Percentiles rank a stretch among this genome's conserved stretches.
phyloP scores from a whole-genome alignment of 64 coral and sea anemone genomes.

The Dendronephthya gigantea region DNA sequence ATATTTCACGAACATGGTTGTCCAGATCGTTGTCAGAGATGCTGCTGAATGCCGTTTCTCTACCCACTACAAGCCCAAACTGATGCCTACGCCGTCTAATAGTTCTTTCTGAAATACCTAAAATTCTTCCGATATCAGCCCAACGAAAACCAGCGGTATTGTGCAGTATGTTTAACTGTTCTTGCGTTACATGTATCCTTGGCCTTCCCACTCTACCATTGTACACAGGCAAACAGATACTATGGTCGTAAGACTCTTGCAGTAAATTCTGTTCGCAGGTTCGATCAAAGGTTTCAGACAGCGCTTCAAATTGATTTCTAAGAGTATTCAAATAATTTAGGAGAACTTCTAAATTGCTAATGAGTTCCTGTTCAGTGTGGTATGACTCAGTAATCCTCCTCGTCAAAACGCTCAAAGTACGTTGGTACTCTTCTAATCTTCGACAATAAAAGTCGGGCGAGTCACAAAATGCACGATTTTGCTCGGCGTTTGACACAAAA shows the following conservation, averaged over 20 bases:
- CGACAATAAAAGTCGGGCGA: conserved; percentile 3
- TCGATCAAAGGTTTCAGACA: not conserved
- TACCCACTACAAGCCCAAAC: not conserved
- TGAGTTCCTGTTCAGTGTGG: not conserved
- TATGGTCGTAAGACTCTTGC: not conserved
- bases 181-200: conserved; percentile 11
- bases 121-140: conserved; percentile 14
- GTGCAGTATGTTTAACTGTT: conserved; percentile 22
- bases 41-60: not conserved
- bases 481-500: not conserved
- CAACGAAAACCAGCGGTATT: conserved; percentile 1
- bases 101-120: conserved; percentile 29
- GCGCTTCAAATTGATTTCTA: not conserved
- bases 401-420: not conserved
- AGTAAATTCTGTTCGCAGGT: not conserved
- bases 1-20: not conserved
- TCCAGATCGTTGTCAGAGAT: conserved; percentile 6
- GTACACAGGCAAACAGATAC: not conserved
- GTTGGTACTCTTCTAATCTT: conserved; percentile 8
- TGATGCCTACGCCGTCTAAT: conserved; percentile 15
- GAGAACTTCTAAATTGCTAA: not conserved
- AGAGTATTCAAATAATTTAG: conserved; percentile 6
- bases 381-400: conserved; percentile 5
- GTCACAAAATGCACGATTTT: not conserved
- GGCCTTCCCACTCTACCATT: conserved; percentile 16